Evolutionary conservation across 2,797 vertebrate genomes (phyloP), one percentile per base, ranked within the genome.

Genomic region (Synanceia verrucosa): DNA sequence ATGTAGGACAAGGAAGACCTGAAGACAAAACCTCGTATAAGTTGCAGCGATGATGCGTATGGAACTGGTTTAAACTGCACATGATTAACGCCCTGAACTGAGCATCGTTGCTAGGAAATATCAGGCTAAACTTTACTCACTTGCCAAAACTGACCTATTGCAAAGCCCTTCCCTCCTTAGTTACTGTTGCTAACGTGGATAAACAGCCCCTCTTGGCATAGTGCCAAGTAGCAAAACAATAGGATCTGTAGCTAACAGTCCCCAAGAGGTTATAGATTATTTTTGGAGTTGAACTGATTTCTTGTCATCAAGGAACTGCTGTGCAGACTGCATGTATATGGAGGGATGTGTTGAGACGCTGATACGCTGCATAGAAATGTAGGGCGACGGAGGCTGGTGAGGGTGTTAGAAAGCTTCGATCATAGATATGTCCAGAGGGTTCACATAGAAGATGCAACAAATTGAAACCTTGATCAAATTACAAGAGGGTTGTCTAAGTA

Each of bases 211-310:
- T 43, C 10, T 57, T 89, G 91, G 86, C 83, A 3, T 5, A 6
- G 33, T 1, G 86, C 91, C 89, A 89, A 73, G n/a, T n/a, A 60
- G 73, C 63, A 76, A 84, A 91, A 93, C 92, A 93, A 93, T 90
- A 84, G 87, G 66, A 78, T 89, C 78, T 64, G 75, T 71, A 73
- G 70, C 76, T 84, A 79, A 90, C 84, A 81, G 86, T 70, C 61
- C 87, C 88, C 79, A 56, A 71, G 79, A 82, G 86, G 65, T 58
- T 81, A 59, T 62, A 47, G 76, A 75, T 89, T 86, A 87, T 88
- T 89, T 89, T 85, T 62, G 70, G 86, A 85, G 61, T 70, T 48
- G 53, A 76, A 78, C 43, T 0, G 41, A 60, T 83, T 76, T 86
- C 59, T 89, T 75, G 74, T 80, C 69, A 63, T 70, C 48, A 57